Conservation (phyloP, 2,113 vertebrate species). For the Ia io region DNA sequence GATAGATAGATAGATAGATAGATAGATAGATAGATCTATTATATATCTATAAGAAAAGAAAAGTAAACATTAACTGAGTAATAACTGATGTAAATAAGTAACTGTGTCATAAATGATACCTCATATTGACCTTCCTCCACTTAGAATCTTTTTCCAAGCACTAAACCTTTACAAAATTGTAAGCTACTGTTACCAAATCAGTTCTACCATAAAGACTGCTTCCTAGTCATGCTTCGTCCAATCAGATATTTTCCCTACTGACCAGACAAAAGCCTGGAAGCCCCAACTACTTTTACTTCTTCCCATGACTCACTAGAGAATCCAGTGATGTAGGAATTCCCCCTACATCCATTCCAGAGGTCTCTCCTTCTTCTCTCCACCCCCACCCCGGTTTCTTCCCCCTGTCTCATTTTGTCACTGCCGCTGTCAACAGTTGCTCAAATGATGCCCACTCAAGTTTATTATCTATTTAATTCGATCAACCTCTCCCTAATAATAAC, state of each 20-base stretch:
- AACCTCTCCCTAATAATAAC: background rate
- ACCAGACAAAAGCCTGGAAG: background rate
- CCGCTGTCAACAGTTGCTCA: background rate
- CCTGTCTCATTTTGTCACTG: background rate
- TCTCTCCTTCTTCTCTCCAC: background rate
- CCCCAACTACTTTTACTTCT: background rate
- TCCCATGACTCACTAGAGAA: background rate
- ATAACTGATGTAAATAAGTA: background rate
- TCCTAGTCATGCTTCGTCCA: background rate
- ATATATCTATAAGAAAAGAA: background rate
- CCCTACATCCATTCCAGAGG: background rate
- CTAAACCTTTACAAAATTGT: background rate
- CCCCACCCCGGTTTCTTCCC: background rate
- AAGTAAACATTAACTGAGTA: background rate
- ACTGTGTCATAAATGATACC: background rate
- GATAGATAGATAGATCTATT: background rate
- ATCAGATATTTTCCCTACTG: background rate
- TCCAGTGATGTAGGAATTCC: background rate
- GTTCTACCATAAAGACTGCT: background rate
- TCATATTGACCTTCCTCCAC: background rate
- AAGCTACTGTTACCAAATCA: background rate
- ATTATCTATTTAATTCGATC: background rate
- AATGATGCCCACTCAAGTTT: background rate
- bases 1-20: no score
- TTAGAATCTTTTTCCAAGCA: background rate